These are phyloP conservation scores for Laspeyria flexula DNA, from an alignment of 2,888 invertebrate genomes.

Conservation along the genomic window DNA sequence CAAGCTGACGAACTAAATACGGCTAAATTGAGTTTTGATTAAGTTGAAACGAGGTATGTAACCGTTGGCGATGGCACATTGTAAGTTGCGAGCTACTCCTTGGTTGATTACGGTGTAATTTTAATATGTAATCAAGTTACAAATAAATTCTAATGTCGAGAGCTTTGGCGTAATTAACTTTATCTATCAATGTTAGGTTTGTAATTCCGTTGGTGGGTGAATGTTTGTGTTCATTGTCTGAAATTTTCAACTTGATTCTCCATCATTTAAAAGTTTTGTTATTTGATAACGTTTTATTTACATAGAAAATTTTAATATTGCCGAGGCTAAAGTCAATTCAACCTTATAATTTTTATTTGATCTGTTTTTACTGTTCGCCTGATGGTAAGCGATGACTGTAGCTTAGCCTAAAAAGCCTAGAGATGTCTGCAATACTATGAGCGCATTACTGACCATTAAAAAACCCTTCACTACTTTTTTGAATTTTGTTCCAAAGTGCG, in stretches of 20 bases:
- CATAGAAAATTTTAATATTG: too few species aligned
- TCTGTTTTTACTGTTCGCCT: too few species aligned
- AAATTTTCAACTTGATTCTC: not conserved
- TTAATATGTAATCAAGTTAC: conserved; percentile 43
- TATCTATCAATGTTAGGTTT: conserved; percentile 26
- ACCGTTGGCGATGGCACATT: conserved; percentile 54
- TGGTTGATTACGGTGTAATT: conserved; percentile 44
- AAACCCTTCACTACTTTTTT: too few species aligned
- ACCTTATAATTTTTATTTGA: too few species aligned
- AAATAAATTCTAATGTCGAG: conserved; percentile 36
- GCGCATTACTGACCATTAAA: too few species aligned
- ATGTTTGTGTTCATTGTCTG: not conserved
- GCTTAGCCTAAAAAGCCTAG: too few species aligned
- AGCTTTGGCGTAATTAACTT: conserved; percentile 36
- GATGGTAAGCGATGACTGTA: too few species aligned
- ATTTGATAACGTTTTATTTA: too few species aligned
- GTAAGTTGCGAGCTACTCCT: conserved; percentile 42
- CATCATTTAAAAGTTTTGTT: too few species aligned
- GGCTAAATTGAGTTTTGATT: conserved; percentile 69
- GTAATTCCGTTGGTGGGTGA: conserved; percentile 12
- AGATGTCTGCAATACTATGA: too few species aligned
- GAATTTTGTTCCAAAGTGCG: too few species aligned
- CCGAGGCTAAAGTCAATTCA: too few species aligned
- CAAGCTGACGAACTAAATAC: conserved; percentile 59
- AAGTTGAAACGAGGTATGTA: conserved; percentile 52